Conservation (phyloP, 2,888 invertebrate genomes). For the Apamea epomidion region DNA sequence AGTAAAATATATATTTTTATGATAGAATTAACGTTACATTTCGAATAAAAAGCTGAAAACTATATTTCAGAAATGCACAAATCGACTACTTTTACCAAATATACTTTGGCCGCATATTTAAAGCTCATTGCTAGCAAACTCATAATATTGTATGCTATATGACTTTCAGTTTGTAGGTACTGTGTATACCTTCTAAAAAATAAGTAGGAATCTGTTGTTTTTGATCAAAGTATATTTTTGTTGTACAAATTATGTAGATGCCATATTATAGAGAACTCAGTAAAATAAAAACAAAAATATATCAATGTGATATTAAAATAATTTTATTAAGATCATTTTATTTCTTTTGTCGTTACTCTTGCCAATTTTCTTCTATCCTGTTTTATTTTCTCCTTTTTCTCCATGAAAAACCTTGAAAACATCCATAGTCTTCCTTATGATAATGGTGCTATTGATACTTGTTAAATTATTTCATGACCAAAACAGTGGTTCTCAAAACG, state of each 20-base stretch:
- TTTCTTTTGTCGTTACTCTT: constrained; percentile 16
- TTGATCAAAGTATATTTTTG: constrained; percentile 67
- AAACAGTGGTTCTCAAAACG: neutral
- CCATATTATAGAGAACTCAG: constrained; percentile 61
- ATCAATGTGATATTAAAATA: constrained; percentile 70
- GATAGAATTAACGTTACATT: neutral
- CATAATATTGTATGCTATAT: constrained; percentile 12
- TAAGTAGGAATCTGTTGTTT: constrained; percentile 51
- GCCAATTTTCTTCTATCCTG: neutral
- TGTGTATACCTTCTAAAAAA: constrained; percentile 23
- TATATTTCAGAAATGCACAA: constrained; percentile 3
- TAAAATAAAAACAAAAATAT: constrained; percentile 66
- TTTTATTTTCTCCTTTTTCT: neutral
- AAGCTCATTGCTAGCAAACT: constrained; percentile 10
- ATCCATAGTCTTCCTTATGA: too few relatives aligned
- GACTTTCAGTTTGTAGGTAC: constrained; percentile 18
- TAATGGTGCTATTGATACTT: neutral
- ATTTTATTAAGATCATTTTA: constrained; percentile 50
- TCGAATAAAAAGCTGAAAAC: constrained; percentile 11
- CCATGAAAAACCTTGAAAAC: neutral
- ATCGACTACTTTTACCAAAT: constrained; percentile 46
- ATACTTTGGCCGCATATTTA: constrained; percentile 39
- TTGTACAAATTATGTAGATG: constrained; percentile 65
- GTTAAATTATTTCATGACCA: neutral
- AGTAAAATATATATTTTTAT: constrained; percentile 1